Base-by-base conservation (phyloP, 2,888 invertebrate genomes). In the Pseudeuparius sepicola region DNA sequence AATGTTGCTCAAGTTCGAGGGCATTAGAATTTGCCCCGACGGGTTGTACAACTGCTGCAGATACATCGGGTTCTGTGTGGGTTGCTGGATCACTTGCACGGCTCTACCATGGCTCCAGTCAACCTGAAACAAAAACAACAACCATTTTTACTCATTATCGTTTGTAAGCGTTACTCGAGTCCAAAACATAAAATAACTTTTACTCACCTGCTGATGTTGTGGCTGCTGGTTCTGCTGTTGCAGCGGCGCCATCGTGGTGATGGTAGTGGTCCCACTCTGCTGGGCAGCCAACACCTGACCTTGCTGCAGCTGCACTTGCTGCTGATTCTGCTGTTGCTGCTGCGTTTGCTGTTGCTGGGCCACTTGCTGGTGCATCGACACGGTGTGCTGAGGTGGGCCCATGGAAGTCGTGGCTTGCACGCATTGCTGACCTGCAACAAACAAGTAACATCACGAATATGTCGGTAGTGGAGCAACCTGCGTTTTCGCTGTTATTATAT, bases 21-120 rank as follows among this genome's bases (percentile, higher is more conserved):
- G 85, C 75, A 89, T 84, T 14, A 90, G 60, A 40, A 89, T 61
- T 15, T 79, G 77, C 0, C 80, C 84, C 53, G 82, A 86, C 0
- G 82, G 73, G 55, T 83, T 82, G 60, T 85, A 86, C 42, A 89
- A 60, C 55, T 85, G 85, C 52, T 79, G 84, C 31, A 88, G 61
- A 53, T 87, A 86, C 2, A 80, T 73, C 27, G 70, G 73, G 59
- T 73, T 83, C 58, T 82, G 81, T 30, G 83, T 59, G 1, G 82
- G 82, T 51, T 85, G 87, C 56, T 84, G 84, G 49, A 89, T 84
- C 14, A 89, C 79, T 57, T 89, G 88, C 17, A 89, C 60, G 4
- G 49, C 49, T 4, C 81, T 69, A n/a, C 78, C 71, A 44, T 79
- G 77, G 34, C 75, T 71, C 71, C 79, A 75, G 52, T 82, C 82